These are phyloP conservation scores for Ophion ellenae DNA, from an alignment of 2,888 invertebrate genomes.

Conservation along the genomic window DNA sequence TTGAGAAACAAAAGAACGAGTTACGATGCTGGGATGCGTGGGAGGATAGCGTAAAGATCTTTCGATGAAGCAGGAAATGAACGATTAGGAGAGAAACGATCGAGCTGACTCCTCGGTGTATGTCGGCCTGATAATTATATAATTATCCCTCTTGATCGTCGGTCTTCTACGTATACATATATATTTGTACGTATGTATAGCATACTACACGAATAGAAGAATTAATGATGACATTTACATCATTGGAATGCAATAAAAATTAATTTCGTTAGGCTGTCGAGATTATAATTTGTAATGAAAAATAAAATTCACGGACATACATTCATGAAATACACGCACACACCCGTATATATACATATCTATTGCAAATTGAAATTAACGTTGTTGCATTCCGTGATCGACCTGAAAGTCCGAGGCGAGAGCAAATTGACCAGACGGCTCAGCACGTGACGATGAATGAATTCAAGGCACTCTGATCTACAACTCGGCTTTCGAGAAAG, in stretches of 20 bases:
- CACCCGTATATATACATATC: background rate
- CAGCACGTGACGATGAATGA: constrained; percentile 37
- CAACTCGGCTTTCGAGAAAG: constrained; percentile 39
- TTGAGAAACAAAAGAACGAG: constrained; percentile 6
- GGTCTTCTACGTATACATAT: constrained; percentile 39
- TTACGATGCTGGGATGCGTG: constrained; percentile 62
- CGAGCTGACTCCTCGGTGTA: constrained; percentile 60
- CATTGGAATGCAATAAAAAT: no score
- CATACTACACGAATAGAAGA: no score
- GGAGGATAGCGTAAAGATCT: constrained; percentile 67
- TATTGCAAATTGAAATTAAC: no score
- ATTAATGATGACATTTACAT: no score
- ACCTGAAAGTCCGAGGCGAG: background rate
- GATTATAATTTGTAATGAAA: background rate
- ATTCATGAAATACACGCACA: no score
- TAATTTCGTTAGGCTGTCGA: background rate
- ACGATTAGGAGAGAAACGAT: constrained; percentile 71
- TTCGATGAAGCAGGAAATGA: constrained; percentile 68
- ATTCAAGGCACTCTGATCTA: constrained; percentile 27
- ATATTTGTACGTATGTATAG: no score
- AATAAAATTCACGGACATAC: no score
- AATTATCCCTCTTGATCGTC: constrained; percentile 77
- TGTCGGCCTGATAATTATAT: constrained; percentile 78
- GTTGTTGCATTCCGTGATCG: background rate
- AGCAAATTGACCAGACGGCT: constrained; percentile 7